Evolutionary conservation across 2,888 invertebrate genomes (phyloP).

Genomic region (Theretra japonica): DNA sequence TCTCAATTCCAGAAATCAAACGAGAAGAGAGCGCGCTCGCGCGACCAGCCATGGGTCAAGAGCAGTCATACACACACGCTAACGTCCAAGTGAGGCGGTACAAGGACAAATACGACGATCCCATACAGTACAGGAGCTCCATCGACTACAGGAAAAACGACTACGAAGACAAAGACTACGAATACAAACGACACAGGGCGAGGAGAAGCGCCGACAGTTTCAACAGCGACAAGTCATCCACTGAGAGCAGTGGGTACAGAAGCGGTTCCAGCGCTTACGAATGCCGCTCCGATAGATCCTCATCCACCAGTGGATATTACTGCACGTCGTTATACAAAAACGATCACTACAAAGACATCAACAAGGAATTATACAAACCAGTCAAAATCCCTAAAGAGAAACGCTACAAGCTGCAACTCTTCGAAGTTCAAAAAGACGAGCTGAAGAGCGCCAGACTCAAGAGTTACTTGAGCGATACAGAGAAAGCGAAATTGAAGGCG

Average conservation of each 20-base stretch:
- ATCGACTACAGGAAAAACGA: conserved; percentile 61
- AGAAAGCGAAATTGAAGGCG: conserved; percentile 76
- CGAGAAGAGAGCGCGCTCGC: conserved; percentile 58
- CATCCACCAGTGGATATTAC: conserved; percentile 71
- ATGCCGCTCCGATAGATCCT: conserved; percentile 70
- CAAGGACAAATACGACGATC: conserved; percentile 70
- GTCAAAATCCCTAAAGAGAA: conserved; percentile 81
- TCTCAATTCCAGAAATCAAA: conserved; percentile 66
- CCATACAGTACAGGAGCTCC: conserved; percentile 59
- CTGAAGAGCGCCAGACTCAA: conserved; percentile 66
- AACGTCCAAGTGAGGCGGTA: conserved; percentile 66
- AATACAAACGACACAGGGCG: conserved; percentile 67
- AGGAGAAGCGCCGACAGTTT: conserved; percentile 74
- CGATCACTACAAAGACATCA: conserved; percentile 79
- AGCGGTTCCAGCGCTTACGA: conserved; percentile 79
- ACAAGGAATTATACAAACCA: conserved; percentile 80
- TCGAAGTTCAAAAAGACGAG: conserved; percentile 71
- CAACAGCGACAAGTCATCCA: conserved; percentile 77
- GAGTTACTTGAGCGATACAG: conserved; percentile 70
- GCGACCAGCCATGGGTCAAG: conserved; percentile 76
- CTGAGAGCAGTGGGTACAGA: conserved; percentile 78
- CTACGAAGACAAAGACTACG: conserved; percentile 59
- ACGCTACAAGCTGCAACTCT: conserved; percentile 74
- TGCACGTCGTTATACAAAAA: conserved; percentile 80
- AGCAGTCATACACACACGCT: conserved; percentile 76